phyloP scores from a whole-genome alignment of 2,888 invertebrate genomes.

The Proisotoma minuta region DNA sequence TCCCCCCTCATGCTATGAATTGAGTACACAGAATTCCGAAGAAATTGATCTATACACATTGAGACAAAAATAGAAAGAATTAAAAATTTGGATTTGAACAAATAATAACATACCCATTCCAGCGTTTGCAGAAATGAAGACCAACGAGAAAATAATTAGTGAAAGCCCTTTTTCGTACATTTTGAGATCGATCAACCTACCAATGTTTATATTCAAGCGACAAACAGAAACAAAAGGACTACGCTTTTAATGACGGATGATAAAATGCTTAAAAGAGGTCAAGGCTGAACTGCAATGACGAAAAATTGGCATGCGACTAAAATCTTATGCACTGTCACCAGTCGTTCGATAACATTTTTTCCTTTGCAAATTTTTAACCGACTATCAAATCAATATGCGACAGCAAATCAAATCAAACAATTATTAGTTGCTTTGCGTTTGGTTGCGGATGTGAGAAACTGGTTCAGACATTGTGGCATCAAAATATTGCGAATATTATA shows the following conservation, averaged over 20 bases:
- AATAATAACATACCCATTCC: constrained; percentile 25
- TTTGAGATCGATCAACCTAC: neutral
- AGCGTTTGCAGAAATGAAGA: constrained; percentile 10
- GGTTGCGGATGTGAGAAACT: constrained; percentile 10
- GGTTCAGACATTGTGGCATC: constrained; percentile 17
- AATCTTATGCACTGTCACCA: neutral
- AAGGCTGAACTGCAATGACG: too few relatives aligned
- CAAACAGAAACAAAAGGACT: neutral
- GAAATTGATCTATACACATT: constrained; percentile 29
- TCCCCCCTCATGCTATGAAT: constrained; percentile 28
- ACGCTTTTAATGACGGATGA: constrained; percentile 1
- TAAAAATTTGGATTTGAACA: constrained; percentile 3
- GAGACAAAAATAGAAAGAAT: neutral
- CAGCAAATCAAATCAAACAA: neutral
- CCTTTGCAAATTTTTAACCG: too few relatives aligned
- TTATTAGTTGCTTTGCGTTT: neutral
- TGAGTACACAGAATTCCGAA: constrained; percentile 24
- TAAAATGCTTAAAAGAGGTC: constrained; percentile 3
- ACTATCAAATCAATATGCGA: too few relatives aligned
- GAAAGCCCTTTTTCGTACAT: neutral
- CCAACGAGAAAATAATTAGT: neutral
- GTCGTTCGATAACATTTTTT: too few relatives aligned
- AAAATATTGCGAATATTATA: neutral
- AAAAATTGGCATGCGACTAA: neutral
- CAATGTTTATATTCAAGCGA: neutral